phyloP scores from a whole-genome alignment of 2,797 vertebrate genomes.

The Bradypus variegatus region DNA sequence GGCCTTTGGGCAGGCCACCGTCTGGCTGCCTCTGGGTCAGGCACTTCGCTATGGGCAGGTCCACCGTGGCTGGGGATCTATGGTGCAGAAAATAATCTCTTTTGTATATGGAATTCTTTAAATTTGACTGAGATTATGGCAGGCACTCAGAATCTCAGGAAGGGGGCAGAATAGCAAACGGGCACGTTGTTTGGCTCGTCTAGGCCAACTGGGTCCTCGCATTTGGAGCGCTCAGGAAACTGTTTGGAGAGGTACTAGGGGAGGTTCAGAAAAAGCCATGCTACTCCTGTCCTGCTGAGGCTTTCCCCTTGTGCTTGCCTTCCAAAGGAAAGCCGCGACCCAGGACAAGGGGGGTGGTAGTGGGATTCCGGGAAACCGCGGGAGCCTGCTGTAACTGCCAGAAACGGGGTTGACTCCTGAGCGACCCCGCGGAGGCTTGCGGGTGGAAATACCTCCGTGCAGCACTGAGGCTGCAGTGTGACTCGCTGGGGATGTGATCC shows the following conservation, averaged over 20 bases:
- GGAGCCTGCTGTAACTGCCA: background rate
- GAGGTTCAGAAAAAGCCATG: background rate
- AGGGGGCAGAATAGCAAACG: background rate
- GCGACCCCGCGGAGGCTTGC: background rate
- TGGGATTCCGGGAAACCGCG: background rate
- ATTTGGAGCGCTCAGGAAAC: background rate
- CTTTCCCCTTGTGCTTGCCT: background rate
- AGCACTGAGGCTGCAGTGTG: background rate
- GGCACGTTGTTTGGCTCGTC: background rate
- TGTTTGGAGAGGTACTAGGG: background rate
- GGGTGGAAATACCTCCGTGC: background rate
- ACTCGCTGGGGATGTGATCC: background rate
- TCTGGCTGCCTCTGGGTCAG: background rate
- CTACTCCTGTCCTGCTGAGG: background rate
- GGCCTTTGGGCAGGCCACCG: background rate
- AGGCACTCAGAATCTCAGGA: background rate
- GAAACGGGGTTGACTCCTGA: background rate
- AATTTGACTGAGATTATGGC: background rate
- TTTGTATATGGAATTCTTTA: background rate
- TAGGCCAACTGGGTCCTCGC: background rate
- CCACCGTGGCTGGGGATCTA: background rate
- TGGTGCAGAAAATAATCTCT: background rate
- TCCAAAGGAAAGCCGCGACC: background rate
- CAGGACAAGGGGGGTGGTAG: background rate
- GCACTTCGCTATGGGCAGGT: background rate